Evolutionary conservation across 2,888 invertebrate genomes (phyloP).

Genomic region (Pelosia muscerda): DNA sequence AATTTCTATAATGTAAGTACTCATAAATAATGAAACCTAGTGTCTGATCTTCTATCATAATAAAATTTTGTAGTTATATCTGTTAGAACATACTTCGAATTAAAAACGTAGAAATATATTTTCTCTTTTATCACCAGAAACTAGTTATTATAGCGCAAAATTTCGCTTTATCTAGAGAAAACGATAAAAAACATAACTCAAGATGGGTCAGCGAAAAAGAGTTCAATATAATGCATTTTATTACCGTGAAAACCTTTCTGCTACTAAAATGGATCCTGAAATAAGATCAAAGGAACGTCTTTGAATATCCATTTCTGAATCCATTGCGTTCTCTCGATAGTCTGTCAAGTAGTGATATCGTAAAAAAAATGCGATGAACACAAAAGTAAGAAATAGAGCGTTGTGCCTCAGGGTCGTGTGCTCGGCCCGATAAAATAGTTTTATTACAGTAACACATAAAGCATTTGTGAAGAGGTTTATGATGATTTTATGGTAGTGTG

Average conservation of each 20-base stretch:
- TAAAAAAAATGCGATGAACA: slow-evolving; percentile 40
- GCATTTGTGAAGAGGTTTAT: slow-evolving; percentile 55
- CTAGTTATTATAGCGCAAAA: slow-evolving; percentile 15
- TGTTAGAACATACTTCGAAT: neutral
- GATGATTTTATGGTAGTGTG: slow-evolving; percentile 51
- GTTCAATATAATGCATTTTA: slow-evolving; percentile 53
- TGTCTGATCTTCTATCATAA: neutral
- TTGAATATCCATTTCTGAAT: slow-evolving; percentile 38
- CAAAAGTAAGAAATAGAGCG: slow-evolving; percentile 24
- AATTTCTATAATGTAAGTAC: neutral
- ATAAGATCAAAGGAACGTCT: slow-evolving; percentile 43
- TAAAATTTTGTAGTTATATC: neutral
- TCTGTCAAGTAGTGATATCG: slow-evolving; percentile 33
- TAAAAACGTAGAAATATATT: neutral
- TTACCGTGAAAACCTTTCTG: slow-evolving; percentile 42
- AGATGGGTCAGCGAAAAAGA: slow-evolving; percentile 45
- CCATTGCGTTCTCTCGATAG: slow-evolving; percentile 46
- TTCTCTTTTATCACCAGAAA: slow-evolving; percentile 4
- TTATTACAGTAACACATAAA: slow-evolving; percentile 53
- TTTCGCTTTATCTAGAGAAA: slow-evolving; percentile 37
- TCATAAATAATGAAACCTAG: neutral
- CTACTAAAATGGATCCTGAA: slow-evolving; percentile 42
- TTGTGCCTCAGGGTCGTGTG: slow-evolving; percentile 14
- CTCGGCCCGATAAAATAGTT: slow-evolving; percentile 50
- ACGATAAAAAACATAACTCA: slow-evolving; percentile 43